phyloP scores from a whole-genome alignment of 2,113 vertebrate genomes.

The Vulpes vulpes region DNA sequence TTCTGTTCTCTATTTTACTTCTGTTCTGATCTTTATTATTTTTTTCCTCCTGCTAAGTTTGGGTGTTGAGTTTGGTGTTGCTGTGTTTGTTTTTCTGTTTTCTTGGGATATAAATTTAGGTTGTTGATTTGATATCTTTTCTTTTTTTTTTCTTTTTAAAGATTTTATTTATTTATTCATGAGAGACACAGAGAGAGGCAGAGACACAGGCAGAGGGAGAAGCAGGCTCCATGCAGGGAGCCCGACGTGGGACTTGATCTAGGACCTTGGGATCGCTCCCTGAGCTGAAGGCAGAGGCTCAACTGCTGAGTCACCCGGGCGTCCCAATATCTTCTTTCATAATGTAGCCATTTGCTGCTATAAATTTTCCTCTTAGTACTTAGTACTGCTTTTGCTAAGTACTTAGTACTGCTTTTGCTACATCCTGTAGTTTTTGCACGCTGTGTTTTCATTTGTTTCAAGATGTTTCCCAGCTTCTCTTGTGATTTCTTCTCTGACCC shows the following conservation, averaged over 20 bases:
- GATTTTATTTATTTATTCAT: too few species aligned
- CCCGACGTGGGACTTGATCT: too few species aligned
- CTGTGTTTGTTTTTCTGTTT: background rate
- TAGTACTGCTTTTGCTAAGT: background rate
- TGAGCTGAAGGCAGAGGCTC: too few species aligned
- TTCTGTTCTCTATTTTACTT: background rate
- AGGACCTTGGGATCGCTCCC: too few species aligned
- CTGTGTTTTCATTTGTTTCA: background rate
- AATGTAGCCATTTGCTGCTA: background rate
- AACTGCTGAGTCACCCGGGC: too few species aligned
- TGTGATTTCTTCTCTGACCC: background rate
- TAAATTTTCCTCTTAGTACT: background rate
- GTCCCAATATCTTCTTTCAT: background rate
- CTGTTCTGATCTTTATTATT: background rate
- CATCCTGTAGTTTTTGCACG: background rate
- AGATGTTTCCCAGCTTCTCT: background rate
- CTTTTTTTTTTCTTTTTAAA: too few species aligned
- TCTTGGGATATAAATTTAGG: background rate
- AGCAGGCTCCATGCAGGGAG: too few species aligned
- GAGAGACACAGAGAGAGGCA: too few species aligned
- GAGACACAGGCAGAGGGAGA: too few species aligned
- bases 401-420: background rate
- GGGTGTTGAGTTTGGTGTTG: background rate
- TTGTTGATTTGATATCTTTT: background rate
- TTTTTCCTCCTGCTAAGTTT: background rate